Percentiles rank a stretch among this genome's conserved stretches.
These are phyloP conservation scores for Dastarcus helophoroides DNA, from an alignment of 2,888 invertebrate species.

Conservation along the genomic window DNA sequence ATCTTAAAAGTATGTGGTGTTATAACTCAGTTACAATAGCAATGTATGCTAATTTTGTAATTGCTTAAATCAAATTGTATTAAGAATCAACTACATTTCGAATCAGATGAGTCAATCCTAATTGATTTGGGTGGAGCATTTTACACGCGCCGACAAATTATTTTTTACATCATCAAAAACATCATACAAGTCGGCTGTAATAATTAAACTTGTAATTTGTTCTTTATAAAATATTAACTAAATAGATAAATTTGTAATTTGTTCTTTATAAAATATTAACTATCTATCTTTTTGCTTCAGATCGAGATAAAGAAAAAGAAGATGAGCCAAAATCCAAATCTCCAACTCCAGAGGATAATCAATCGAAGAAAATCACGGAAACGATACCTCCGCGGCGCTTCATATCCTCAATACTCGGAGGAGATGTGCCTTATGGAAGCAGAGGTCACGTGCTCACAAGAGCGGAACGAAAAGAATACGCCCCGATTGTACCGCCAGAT, in stretches of 20 bases:
- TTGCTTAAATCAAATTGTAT: no score
- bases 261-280: slow-evolving; percentile 5
- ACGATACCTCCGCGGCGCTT: slow-evolving; percentile 49
- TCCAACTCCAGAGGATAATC: slow-evolving; percentile 30
- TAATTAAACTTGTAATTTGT: no score
- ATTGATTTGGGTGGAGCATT: no score
- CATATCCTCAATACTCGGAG: slow-evolving; percentile 70
- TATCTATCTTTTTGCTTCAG: slow-evolving; percentile 17
- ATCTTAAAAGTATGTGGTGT: no score
- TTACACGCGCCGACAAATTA: no score
- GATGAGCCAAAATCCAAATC: slow-evolving; percentile 30
- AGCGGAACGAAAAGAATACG: slow-evolving; percentile 72
- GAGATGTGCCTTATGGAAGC: slow-evolving; percentile 72
- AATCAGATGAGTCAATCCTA: no score
- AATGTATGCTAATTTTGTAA: no score
- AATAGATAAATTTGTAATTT: no score
- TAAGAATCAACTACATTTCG: no score
- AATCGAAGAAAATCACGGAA: slow-evolving; percentile 27
- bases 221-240: slow-evolving; percentile 5
- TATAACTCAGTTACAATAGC: no score
- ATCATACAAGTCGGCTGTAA: no score
- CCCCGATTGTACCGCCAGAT: slow-evolving; percentile 44
- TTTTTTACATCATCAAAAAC: no score
- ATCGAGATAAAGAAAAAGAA: slow-evolving; percentile 32
- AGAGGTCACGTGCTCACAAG: slow-evolving; percentile 67